Percentiles rank a stretch among this genome's conserved stretches.
Evolutionary conservation across 1,140 invertebrate genomes (phyloP).

Genomic region (Scaptodrosophila lebanonensis): DNA sequence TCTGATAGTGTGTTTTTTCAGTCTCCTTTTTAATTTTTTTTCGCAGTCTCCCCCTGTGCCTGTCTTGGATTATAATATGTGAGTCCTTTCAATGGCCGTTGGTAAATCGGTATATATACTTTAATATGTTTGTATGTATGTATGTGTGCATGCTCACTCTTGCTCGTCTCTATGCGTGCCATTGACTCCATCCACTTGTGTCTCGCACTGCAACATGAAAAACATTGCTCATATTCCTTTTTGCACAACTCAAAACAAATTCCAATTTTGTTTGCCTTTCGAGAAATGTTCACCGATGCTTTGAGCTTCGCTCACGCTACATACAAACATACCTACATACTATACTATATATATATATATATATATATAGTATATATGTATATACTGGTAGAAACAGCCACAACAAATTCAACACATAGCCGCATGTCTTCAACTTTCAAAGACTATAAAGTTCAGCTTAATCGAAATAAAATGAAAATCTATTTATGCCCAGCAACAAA

Average conservation of each 20-base stretch:
- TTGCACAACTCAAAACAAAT: slow-evolving; percentile 46
- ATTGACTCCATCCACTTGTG: slow-evolving; percentile 10
- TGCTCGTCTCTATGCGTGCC: neutral
- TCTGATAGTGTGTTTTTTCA: slow-evolving; percentile 18
- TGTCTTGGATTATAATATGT: slow-evolving; percentile 42
- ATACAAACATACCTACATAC: too few relatives aligned
- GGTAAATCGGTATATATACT: neutral
- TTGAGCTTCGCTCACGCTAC: too few relatives aligned
- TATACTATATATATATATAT: too few relatives aligned
- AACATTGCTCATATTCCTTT: slow-evolving; percentile 34
- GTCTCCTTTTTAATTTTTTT: slow-evolving; percentile 14
- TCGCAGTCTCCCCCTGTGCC: too few relatives aligned
- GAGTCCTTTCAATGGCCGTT: slow-evolving; percentile 19
- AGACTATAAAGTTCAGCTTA: slow-evolving; percentile 27
- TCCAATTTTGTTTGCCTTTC: slow-evolving; percentile 37
- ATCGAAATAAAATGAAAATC: slow-evolving; percentile 49
- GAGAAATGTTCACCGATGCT: too few relatives aligned
- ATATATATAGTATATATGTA: neutral
- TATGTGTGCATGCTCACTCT: slow-evolving; percentile 19
- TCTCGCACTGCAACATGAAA: slow-evolving; percentile 26
- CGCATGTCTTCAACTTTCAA: slow-evolving; percentile 46
- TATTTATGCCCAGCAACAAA: slow-evolving; percentile 34
- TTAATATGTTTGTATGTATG: neutral
- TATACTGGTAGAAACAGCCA: too few relatives aligned
- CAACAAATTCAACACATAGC: too few relatives aligned